phyloP scores from a whole-genome alignment of 2,113 vertebrate species.

The Eulacestoma nigropectus region DNA sequence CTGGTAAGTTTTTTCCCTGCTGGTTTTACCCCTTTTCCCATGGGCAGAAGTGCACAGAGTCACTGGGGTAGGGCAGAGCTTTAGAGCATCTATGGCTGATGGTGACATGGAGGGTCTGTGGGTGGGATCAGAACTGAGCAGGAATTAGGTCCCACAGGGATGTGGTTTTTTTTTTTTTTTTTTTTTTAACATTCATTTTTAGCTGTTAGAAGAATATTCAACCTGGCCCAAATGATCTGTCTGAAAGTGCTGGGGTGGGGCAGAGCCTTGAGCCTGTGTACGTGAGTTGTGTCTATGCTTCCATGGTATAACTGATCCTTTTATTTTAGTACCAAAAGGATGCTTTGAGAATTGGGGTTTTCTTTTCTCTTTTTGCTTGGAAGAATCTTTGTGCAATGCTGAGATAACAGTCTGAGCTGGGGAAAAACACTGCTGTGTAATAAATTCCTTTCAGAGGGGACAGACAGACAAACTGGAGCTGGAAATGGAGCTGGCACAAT shows the following conservation, averaged over 20 bases:
- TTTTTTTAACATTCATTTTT: not conserved
- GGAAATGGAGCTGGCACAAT: not conserved
- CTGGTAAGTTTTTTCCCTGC: not conserved
- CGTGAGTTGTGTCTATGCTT: not conserved
- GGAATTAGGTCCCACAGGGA: rapidly evolving
- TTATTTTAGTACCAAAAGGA: not conserved
- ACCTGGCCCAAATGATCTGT: not conserved
- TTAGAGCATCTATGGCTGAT: rapidly evolving
- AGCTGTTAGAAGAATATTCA: not conserved
- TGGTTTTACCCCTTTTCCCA: not conserved
- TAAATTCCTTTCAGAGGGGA: not conserved
- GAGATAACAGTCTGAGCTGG: not conserved
- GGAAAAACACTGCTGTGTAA: not conserved
- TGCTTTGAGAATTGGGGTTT: not conserved
- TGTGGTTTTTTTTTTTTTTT: not conserved
- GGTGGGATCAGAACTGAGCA: not conserved
- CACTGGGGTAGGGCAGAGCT: not conserved
- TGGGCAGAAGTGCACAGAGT: not conserved
- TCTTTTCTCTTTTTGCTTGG: not conserved
- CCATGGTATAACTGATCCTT: not conserved
- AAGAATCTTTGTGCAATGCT: not conserved
- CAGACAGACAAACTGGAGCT: not conserved
- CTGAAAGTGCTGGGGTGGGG: not conserved
- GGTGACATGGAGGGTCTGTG: not conserved
- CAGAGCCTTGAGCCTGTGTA: not conserved